Evolutionary conservation across 2,797 vertebrate genomes (phyloP).

Genomic region (Loris lydekkerianus): DNA sequence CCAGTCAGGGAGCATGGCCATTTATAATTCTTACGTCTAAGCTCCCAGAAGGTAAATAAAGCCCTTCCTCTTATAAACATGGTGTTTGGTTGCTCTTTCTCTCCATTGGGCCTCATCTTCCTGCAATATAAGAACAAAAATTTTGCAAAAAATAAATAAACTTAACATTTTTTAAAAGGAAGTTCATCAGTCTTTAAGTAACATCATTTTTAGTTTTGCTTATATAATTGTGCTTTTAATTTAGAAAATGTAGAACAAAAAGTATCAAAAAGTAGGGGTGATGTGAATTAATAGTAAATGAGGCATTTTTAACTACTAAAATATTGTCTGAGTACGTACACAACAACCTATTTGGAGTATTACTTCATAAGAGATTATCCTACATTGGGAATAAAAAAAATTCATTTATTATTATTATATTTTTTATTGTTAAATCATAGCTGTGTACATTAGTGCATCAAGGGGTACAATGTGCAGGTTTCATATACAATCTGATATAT

Average conservation of each 20-base stretch:
- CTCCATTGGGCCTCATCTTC: no score
- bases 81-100: no score
- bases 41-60: no score
- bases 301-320: neutral
- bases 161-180: conserved; percentile 63
- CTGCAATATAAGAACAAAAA: no score
- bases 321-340: neutral
- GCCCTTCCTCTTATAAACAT: no score
- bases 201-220: neutral
- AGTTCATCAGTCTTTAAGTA: conserved; percentile 30
- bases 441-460: no score
- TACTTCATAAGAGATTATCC: neutral
- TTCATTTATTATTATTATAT: no score
- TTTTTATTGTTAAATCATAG: no score
- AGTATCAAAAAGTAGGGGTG: neutral
- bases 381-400: neutral
- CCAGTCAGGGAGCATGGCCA: no score
- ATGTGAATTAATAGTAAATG: conserved; percentile 10
- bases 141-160: conserved; percentile 75
- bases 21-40: no score
- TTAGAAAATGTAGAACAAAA: neutral
- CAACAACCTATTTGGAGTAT: neutral
- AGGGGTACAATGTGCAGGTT: no score
- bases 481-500: no score
- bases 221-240: conserved; percentile 29